Evolutionary conservation across 2,797 vertebrate species (phyloP).

Genomic region (Pampus argenteus): DNA sequence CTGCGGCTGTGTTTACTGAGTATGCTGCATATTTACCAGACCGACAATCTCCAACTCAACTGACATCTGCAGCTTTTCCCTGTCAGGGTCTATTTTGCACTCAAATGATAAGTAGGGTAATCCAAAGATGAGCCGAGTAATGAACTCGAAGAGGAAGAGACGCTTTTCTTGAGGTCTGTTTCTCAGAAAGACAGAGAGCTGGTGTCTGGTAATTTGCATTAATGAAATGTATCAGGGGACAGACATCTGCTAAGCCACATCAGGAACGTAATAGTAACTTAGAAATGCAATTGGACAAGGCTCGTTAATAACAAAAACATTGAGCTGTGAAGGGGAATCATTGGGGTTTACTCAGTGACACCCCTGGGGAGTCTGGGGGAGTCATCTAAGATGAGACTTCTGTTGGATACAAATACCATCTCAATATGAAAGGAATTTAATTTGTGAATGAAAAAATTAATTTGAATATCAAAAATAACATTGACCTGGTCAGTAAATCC

Average conservation of each 20-base stretch:
- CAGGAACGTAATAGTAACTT: slow-evolving; percentile 40
- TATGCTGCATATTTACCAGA: slow-evolving; percentile 48
- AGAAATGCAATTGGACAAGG: slow-evolving; percentile 62
- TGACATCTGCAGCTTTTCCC: slow-evolving; percentile 60
- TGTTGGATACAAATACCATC: neutral
- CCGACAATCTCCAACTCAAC: slow-evolving; percentile 41
- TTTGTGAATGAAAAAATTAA: too few relatives aligned
- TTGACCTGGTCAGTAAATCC: neutral
- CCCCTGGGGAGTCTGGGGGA: slow-evolving; percentile 41
- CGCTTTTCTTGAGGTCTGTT: slow-evolving; percentile 33
- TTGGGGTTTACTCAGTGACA: slow-evolving; percentile 49
- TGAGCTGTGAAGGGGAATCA: slow-evolving; percentile 42
- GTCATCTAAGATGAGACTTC: neutral
- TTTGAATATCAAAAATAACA: neutral
- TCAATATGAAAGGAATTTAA: neutral
- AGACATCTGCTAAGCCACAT: slow-evolving; percentile 56
- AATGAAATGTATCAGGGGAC: slow-evolving; percentile 37
- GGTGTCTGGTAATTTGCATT: slow-evolving; percentile 21
- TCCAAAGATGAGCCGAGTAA: slow-evolving; percentile 33
- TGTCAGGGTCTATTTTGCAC: slow-evolving; percentile 52
- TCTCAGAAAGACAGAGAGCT: slow-evolving; percentile 20
- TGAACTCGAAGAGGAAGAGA: slow-evolving; percentile 47
- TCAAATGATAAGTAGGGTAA: slow-evolving; percentile 49
- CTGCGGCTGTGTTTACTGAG: slow-evolving; percentile 59
- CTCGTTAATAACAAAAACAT: slow-evolving; percentile 61